Evolutionary conservation across 2,888 invertebrate genomes (phyloP), one percentile per base, ranked within the genome.

Genomic region (Ochropacha duplaris): DNA sequence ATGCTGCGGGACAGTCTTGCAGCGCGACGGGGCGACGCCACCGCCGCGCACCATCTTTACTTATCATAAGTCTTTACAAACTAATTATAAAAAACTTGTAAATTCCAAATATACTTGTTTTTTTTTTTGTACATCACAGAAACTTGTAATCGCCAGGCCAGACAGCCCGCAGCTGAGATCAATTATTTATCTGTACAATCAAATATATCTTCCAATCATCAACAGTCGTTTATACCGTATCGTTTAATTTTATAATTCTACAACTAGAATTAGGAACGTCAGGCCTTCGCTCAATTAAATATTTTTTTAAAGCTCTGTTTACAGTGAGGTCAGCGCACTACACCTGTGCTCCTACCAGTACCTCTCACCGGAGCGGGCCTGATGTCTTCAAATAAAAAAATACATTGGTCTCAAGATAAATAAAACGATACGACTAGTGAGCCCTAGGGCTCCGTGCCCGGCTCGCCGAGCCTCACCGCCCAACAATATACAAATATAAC

Each of bases 61-160:
- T 92, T 92, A 92, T 87, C 87, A 84, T 90, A n/a, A 89, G 86
- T 87, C 84, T 86, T 87, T 90, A 89, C 87, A 86, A 90, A 91
- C 90, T 90, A 91, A 92, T 90, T 91, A 91, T 91, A 90, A 92
- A 90, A 92, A 91, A 89, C 89, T 91, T 92, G 91, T 92, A 92
- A 89, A 90, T 88, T 87, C 88, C 88, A 92, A 91, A 92, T 91
- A 92, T 92, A 86, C 87, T 88, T 82, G 79, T 81, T 87, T 85
- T 81, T 85, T 81, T 74, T 83, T 90, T 92, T 92, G 92, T 92
- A 92, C 92, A 93, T 93, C 90, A 92, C 92, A 92, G 91, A 88
- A 88, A 81, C 84, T 86, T 85, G 81, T 80, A 76, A 77, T 62
- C 63, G 70, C 68, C 74, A 63, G 79, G 76, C 78, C 74, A 75